phyloP scores from a whole-genome alignment of 1,140 invertebrate species.

The Chironomus tepperi region DNA sequence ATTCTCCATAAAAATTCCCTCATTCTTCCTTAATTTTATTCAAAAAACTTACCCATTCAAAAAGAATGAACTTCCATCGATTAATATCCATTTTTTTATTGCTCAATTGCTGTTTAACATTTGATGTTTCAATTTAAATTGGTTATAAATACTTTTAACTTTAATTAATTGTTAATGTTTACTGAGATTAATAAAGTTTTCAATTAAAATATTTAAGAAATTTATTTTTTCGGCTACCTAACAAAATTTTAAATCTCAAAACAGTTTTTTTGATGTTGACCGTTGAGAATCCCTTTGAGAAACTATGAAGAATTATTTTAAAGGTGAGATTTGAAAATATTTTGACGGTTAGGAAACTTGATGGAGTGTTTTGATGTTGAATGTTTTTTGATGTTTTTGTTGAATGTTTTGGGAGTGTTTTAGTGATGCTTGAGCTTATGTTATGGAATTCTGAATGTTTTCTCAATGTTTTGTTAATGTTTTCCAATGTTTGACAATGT shows the following conservation, averaged over 20 bases:
- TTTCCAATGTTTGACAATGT: too few relatives aligned
- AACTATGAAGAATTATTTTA: not conserved
- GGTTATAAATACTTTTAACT: not conserved
- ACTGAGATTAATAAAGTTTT: not conserved
- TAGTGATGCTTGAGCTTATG: too few relatives aligned
- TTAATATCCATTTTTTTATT: not conserved
- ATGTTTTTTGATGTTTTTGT: not conserved
- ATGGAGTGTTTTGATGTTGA: not conserved
- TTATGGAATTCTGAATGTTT: too few relatives aligned
- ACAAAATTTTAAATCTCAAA: not conserved
- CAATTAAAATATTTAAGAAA: not conserved
- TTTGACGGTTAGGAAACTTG: not conserved
- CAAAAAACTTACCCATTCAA: not conserved
- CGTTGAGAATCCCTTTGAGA: not conserved
- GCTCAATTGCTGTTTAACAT: not conserved
- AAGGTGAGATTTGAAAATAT: not conserved
- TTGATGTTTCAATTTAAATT: not conserved
- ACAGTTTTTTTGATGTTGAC: not conserved
- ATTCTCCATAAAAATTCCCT: not conserved
- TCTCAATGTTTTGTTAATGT: too few relatives aligned
- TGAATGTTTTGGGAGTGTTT: not conserved
- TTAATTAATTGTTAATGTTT: not conserved
- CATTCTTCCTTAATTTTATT: not conserved
- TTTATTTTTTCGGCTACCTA: not conserved
- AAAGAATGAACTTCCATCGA: conserved; percentile 13